Evolutionary conservation across 2,888 invertebrate species (phyloP).

Genomic region (Notodonta ziczac): DNA sequence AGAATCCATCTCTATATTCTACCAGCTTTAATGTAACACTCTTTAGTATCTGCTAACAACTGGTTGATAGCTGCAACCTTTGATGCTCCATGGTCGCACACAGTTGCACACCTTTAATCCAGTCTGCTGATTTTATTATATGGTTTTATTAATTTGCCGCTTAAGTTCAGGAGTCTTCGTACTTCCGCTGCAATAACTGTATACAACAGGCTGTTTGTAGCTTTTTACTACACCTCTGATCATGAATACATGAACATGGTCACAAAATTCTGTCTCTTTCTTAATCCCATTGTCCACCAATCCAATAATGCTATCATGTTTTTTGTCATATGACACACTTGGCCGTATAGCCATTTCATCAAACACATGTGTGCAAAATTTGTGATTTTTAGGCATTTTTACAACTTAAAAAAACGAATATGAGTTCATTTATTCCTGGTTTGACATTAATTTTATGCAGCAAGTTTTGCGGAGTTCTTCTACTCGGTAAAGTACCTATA

Average conservation of each 20-base stretch:
- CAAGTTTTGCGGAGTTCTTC: neutral
- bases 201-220: neutral
- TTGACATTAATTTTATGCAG: neutral
- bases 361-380: slow-evolving; percentile 10
- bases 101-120: neutral
- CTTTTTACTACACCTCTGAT: slow-evolving; percentile 6
- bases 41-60: neutral
- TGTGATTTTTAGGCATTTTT: slow-evolving; percentile 5
- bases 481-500: slow-evolving; percentile 11
- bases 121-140: neutral
- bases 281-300: slow-evolving; percentile 15
- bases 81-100: neutral
- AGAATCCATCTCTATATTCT: neutral
- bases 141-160: neutral
- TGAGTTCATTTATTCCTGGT: slow-evolving; percentile 8
- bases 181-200: neutral
- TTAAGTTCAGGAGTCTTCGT: slow-evolving; percentile 3
- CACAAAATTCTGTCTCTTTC: slow-evolving; percentile 12
- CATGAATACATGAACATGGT: slow-evolving; percentile 21
- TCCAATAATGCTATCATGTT: slow-evolving; percentile 12
- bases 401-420: neutral
- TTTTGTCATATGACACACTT: slow-evolving; percentile 10
- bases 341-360: slow-evolving; percentile 17
- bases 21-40: neutral
- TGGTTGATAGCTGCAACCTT: neutral